A percentile compares a stretch with the other conserved stretches of the same genome.
Evolutionary conservation across 1,140 invertebrate species (phyloP).

Genomic region (Nebria ingens): DNA sequence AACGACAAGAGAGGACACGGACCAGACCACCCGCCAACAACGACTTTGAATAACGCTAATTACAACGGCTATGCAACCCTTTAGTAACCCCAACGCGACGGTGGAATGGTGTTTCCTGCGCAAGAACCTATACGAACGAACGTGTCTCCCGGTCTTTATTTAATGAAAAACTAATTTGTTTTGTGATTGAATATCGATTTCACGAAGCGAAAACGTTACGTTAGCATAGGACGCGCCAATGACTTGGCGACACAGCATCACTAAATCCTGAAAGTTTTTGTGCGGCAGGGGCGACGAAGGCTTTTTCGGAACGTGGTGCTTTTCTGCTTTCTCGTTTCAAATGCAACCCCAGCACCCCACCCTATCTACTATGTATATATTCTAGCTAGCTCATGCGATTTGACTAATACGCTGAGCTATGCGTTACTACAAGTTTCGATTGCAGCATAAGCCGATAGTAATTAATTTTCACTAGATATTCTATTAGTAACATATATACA

Average conservation of each 20-base stretch:
- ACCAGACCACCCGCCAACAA: not conserved
- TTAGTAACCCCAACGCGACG: not conserved
- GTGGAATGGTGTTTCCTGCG: constrained; percentile 2
- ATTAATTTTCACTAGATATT: constrained; percentile 1
- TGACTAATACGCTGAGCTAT: constrained; percentile 10
- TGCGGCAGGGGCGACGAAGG: not conserved
- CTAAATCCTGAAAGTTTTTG: not conserved
- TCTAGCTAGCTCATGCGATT: constrained; percentile 1
- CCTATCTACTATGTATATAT: no score
- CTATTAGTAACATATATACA: not conserved
- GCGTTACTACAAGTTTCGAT: constrained; percentile 10
- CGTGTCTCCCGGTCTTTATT: constrained; percentile 16
- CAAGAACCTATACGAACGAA: constrained; percentile 16
- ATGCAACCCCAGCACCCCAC: not conserved
- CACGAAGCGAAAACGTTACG: constrained; percentile 1
- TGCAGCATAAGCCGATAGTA: constrained; percentile 7
- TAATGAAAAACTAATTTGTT: constrained; percentile 21
- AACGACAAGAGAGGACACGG: not conserved
- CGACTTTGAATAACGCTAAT: constrained; percentile 6
- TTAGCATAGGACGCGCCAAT: not conserved
- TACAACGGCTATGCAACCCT: not conserved
- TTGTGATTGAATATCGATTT: constrained; percentile 21
- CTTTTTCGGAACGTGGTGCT: not conserved
- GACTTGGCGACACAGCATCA: not conserved
- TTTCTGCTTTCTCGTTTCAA: not conserved